A percentile compares a stretch with the other conserved stretches of the same genome.
These are phyloP conservation scores for Orycteropus afer DNA, from an alignment of 2,113 vertebrate species.

Conservation along the genomic window DNA sequence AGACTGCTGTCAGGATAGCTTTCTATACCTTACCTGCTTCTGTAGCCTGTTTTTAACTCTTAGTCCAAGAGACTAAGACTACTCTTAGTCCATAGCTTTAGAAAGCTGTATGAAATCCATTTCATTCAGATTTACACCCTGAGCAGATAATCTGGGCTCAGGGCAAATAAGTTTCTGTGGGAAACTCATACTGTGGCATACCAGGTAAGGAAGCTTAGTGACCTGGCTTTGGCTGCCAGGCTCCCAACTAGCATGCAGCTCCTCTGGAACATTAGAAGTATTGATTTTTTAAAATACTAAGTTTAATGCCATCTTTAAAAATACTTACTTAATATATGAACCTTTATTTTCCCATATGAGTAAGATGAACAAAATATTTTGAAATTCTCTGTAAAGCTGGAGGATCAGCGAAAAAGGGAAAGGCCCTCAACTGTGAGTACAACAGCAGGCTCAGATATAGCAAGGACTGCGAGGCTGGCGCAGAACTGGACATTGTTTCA, in stretches of 20 bases:
- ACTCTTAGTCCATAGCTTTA: background rate
- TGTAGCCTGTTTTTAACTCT: background rate
- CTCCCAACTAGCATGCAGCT: background rate
- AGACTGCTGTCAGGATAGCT: background rate
- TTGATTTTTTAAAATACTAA: background rate
- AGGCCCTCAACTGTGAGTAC: no score
- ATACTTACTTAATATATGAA: constrained; percentile 41
- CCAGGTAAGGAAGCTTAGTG: background rate
- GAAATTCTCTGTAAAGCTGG: constrained; percentile 37
- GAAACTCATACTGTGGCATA: background rate
- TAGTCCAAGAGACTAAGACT: background rate
- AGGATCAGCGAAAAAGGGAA: no score
- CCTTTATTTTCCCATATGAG: constrained; percentile 42
- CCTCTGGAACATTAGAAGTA: background rate
- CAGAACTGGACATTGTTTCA: no score
- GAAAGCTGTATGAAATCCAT: constrained; percentile 9
- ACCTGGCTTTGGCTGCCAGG: background rate
- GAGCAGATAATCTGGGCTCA: background rate
- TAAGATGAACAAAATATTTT: constrained; percentile 57
- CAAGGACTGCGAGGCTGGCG: no score
- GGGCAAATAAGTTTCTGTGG: background rate
- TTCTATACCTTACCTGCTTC: background rate
- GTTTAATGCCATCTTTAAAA: constrained; percentile 43
- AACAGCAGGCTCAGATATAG: no score
- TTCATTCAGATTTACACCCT: constrained; percentile 1